These are phyloP conservation scores for Drosophila differens DNA, from an alignment of 2,888 invertebrate species.

Conservation along the genomic window DNA sequence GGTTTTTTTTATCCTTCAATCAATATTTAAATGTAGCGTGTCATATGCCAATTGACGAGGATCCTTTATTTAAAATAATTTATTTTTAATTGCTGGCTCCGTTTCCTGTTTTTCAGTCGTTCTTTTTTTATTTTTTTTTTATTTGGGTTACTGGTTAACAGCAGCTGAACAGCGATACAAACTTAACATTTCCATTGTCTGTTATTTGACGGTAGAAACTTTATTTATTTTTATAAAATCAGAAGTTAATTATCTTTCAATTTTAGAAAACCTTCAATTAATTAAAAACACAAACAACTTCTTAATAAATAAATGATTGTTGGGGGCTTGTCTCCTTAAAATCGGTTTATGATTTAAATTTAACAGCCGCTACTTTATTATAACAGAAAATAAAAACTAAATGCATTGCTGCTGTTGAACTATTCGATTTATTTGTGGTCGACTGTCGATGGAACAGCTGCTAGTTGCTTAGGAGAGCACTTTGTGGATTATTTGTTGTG, in stretches of 20 bases:
- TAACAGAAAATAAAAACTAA: neutral
- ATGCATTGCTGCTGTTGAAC: neutral
- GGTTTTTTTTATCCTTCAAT: neutral
- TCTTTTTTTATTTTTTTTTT: conserved; percentile 16
- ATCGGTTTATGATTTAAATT: neutral
- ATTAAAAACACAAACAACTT: neutral
- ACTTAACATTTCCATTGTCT: conserved; percentile 6
- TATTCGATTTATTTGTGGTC: conserved; percentile 7
- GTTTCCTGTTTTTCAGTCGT: conserved; percentile 5
- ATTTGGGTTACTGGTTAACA: conserved; percentile 36
- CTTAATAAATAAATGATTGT: neutral
- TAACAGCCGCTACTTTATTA: neutral
- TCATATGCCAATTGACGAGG: neutral
- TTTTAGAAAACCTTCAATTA: neutral
- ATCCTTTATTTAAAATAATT: neutral
- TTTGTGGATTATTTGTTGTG: neutral
- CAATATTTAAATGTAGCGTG: neutral
- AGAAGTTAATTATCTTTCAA: neutral
- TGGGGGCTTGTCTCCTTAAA: neutral
- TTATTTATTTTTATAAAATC: neutral
- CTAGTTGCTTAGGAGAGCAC: neutral
- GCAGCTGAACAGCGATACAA: conserved; percentile 26
- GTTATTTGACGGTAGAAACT: conserved; percentile 13
- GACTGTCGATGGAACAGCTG: neutral
- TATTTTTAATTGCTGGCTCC: conserved; percentile 13